phyloP scores from a whole-genome alignment of 2,888 invertebrate species.

The Pharmacophagus antenor region DNA sequence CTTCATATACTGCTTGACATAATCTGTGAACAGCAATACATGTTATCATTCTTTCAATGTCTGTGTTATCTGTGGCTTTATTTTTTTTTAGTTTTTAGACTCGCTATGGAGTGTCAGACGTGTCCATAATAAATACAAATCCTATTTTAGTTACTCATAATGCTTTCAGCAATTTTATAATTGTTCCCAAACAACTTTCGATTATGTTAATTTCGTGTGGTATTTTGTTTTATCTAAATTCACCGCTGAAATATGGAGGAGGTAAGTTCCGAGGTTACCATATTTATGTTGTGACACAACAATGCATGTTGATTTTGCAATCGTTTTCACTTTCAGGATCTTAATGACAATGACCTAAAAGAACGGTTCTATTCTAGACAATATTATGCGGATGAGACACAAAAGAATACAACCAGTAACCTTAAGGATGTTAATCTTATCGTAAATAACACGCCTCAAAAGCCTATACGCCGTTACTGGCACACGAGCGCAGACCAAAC shows the following conservation, averaged over 20 bases:
- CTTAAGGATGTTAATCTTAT: slow-evolving; percentile 44
- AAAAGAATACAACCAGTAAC: slow-evolving; percentile 49
- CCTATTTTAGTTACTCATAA: slow-evolving; percentile 67
- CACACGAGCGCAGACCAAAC: slow-evolving; percentile 51
- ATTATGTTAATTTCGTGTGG: slow-evolving; percentile 73
- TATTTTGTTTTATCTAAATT: slow-evolving; percentile 64
- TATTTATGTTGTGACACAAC: slow-evolving; percentile 67
- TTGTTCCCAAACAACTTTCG: slow-evolving; percentile 58
- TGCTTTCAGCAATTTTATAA: slow-evolving; percentile 64
- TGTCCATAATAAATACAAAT: slow-evolving; percentile 66
- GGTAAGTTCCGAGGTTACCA: slow-evolving; percentile 62
- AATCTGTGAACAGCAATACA: too few species aligned
- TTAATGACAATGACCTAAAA: slow-evolving; percentile 75
- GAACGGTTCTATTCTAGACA: slow-evolving; percentile 73
- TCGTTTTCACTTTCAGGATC: slow-evolving; percentile 62
- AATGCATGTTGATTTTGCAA: slow-evolving; percentile 46
- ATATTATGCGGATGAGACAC: slow-evolving; percentile 69
- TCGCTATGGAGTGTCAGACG: slow-evolving; percentile 68
- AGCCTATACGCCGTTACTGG: slow-evolving; percentile 69
- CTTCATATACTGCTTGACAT: too few species aligned
- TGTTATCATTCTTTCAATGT: slow-evolving; percentile 1
- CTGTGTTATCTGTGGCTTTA: slow-evolving; percentile 41
- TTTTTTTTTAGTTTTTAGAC: slow-evolving; percentile 42
- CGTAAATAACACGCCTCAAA: slow-evolving; percentile 51
- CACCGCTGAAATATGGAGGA: slow-evolving; percentile 72